Evolutionary conservation across 1,140 invertebrate species (phyloP).

Genomic region (Dreissena rostriformis): DNA sequence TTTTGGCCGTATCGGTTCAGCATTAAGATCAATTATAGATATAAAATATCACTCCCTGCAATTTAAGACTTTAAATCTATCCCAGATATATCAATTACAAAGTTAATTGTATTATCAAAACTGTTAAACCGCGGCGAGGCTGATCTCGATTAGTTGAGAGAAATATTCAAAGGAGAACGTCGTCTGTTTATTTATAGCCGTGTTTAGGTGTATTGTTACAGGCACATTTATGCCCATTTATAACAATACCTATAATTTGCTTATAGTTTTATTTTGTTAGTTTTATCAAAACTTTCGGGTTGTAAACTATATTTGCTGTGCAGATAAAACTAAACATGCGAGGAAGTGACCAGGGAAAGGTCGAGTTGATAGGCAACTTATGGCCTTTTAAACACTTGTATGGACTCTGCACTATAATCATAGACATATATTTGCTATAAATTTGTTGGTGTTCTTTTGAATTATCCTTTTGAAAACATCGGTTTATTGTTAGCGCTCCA

Average conservation of each 20-base stretch:
- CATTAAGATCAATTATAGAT: conserved; percentile 32
- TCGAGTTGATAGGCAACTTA: too few species aligned
- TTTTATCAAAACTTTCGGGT: conserved; percentile 46
- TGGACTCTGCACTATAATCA: too few species aligned
- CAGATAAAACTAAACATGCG: conserved; percentile 3
- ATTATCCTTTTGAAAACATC: conserved; percentile 19
- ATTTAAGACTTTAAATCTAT: conserved; percentile 42
- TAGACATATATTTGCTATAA: too few species aligned
- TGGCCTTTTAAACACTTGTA: too few species aligned
- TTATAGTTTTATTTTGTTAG: conserved; percentile 41
- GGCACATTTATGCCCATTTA: conserved; percentile 21
- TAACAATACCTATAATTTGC: conserved; percentile 38
- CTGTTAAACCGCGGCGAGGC: conserved; percentile 31
- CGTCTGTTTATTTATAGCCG: not conserved
- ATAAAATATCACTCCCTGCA: conserved; percentile 10
- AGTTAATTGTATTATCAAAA: conserved; percentile 38
- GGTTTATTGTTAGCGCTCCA: conserved; percentile 7
- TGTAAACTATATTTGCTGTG: conserved; percentile 38
- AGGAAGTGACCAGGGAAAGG: too few species aligned
- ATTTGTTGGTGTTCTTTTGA: conserved; percentile 21
- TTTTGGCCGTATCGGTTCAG: conserved; percentile 7
- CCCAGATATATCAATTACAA: conserved; percentile 39
- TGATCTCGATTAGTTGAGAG: not conserved
- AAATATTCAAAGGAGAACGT: conserved; percentile 32
- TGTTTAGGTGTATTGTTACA: conserved; percentile 17